Evolutionary conservation across 2,888 invertebrate species (phyloP), one percentile per base, ranked within the genome.

Genomic region (Drosophila robusta): DNA sequence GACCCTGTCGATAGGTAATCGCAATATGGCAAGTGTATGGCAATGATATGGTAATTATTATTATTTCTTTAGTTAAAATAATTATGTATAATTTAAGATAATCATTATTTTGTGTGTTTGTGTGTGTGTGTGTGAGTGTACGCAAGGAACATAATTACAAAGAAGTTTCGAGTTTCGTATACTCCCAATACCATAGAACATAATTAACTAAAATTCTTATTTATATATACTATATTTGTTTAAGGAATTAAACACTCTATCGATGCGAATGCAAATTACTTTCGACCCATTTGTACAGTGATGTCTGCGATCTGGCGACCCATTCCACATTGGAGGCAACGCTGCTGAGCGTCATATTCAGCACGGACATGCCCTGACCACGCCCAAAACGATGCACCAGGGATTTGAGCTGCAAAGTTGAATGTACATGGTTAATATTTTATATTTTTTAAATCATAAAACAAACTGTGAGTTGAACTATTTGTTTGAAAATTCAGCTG

Each of bases 241-340:
- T 39, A n/a, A 6, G 26, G 46, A 24, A 52, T 57, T 12, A 51
- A 50, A 16, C 41, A 24, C 61, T 75, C 68, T 78, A 89, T 90
- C 90, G 91, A 83, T 91, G 91, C 55, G 90, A 87, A 70, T 90
- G 92, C 57, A 91, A 84, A 77, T 91, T 90, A 52, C 85, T 90
- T 67, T 92, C 92, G 56, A 92, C 90, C 92, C 92, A 92, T 87
- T 90, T 91, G 76, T 92, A 92, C 73, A 92, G 84, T 72, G 92
- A 89, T 46, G 90, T 88, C 75, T 92, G 92, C 16, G 93, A 92
- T 70, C 90, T 75, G 29, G 91, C 89, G 62, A 92, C 92, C 92
- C 92, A 92, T 79, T 92, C 92, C 38, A 92, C 93, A 75, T 92
- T 92, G 22, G 93, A 91, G 60, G 92, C 92, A 18, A 92, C 92